Evolutionary conservation across 2,888 invertebrate genomes (phyloP).

Genomic region (Spialia ferax): DNA sequence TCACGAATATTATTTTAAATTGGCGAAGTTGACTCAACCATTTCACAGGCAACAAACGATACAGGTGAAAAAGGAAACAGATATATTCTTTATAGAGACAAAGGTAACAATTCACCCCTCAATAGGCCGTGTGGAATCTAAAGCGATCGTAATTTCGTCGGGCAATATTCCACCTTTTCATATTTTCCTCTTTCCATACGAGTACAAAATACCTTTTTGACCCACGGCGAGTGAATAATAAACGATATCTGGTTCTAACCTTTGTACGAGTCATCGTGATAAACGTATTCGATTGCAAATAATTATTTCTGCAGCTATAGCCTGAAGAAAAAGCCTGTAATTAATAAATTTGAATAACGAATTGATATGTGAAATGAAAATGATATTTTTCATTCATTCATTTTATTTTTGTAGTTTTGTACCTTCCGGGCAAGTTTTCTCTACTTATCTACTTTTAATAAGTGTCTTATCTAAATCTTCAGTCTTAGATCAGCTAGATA

Average conservation of each 20-base stretch:
- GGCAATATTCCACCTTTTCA: slow-evolving; percentile 84
- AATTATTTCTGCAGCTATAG: too few species aligned
- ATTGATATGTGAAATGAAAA: too few species aligned
- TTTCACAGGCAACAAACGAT: slow-evolving; percentile 56
- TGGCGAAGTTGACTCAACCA: background rate
- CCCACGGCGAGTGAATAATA: background rate
- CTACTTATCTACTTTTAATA: too few species aligned
- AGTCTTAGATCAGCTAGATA: too few species aligned
- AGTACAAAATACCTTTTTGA: slow-evolving; percentile 66
- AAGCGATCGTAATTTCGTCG: slow-evolving; percentile 84
- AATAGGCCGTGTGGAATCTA: slow-evolving; percentile 82
- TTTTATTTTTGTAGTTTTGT: too few species aligned
- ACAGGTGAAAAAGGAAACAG: slow-evolving; percentile 73
- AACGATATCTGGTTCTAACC: background rate
- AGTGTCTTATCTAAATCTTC: too few species aligned
- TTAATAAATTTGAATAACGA: too few species aligned
- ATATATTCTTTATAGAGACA: slow-evolving; percentile 81
- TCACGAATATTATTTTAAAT: slow-evolving; percentile 25
- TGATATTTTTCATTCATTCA: too few species aligned
- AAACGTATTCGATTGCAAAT: background rate
- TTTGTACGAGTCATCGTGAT: background rate
- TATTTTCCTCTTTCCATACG: slow-evolving; percentile 80
- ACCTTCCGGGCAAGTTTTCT: too few species aligned
- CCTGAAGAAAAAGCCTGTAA: too few species aligned
- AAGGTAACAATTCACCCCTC: slow-evolving; percentile 83